A percentile compares a stretch with the other conserved stretches of the same genome.
Conservation (phyloP, 2,888 invertebrate species). For the Nezara viridula region DNA sequence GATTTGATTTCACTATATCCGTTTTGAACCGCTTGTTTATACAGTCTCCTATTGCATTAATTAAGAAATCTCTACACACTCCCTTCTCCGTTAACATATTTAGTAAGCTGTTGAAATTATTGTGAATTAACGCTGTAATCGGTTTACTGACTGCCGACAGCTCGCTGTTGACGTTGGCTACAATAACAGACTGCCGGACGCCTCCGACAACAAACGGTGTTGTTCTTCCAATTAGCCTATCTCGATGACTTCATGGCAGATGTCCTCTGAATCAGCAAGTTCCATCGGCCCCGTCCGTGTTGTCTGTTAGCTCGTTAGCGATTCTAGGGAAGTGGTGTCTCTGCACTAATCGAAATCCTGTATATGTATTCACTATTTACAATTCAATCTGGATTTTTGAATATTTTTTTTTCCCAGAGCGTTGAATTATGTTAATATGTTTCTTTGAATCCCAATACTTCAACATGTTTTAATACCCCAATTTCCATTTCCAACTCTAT, state of each 20-base stretch:
- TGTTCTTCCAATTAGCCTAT: conserved; percentile 5
- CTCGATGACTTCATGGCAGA: background rate
- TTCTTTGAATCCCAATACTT: background rate
- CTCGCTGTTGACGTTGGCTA: background rate
- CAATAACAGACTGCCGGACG: background rate
- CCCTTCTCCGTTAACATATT: too few species aligned
- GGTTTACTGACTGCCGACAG: background rate
- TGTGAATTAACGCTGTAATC: background rate
- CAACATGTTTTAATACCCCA: too few species aligned
- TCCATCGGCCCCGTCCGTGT: background rate
- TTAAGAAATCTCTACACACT: too few species aligned
- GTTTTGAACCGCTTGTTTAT: too few species aligned
- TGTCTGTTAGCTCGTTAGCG: background rate
- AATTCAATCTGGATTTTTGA: background rate
- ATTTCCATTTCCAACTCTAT: too few species aligned
- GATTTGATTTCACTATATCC: too few species aligned
- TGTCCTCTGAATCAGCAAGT: conserved; percentile 11
- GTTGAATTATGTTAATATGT: background rate
- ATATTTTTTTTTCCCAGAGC: background rate
- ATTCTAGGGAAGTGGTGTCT: background rate
- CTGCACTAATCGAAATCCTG: background rate
- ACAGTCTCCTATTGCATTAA: too few species aligned
- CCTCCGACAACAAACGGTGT: background rate
- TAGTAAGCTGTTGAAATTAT: background rate
- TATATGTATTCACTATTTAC: background rate